Conservation (phyloP, 2,888 invertebrate genomes). For the Diarsia mendica region DNA sequence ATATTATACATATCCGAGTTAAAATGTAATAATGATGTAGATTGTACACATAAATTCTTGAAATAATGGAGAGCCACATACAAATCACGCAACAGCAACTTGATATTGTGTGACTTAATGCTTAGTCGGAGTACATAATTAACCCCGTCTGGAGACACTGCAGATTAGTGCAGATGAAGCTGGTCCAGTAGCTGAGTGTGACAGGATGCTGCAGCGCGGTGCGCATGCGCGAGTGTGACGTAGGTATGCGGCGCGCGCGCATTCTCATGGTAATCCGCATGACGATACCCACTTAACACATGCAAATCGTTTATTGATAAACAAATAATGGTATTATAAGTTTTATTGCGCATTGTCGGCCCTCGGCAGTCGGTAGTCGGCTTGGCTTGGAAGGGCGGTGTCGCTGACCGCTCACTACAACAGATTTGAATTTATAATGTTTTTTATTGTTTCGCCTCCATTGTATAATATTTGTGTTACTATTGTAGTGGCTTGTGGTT, state of each 20-base stretch:
- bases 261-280: conserved; percentile 83
- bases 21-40: background rate
- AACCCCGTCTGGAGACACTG: background rate
- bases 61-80: background rate
- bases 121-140: background rate
- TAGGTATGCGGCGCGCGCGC: conserved; percentile 71
- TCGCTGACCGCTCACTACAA: conserved; percentile 80
- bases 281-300: conserved; percentile 83
- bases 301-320: conserved; percentile 88
- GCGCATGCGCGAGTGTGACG: conserved; percentile 35
- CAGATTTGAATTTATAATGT: conserved; percentile 83
- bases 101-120: background rate
- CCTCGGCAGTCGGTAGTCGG: conserved; percentile 26
- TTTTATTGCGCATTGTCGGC: conserved; percentile 83
- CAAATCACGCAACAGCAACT: background rate
- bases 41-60: background rate
- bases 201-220: conserved; percentile 3
- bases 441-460: conserved; percentile 74
- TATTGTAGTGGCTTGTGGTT: conserved; percentile 45
- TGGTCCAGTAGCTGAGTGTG: conserved; percentile 7
- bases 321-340: conserved; percentile 88
- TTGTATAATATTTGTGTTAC: conserved; percentile 69
- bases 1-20: background rate
- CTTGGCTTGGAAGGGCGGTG: conserved; percentile 38
- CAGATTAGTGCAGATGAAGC: conserved; percentile 19